These are phyloP conservation scores for Plecotus auritus DNA, from an alignment of 2,113 vertebrate genomes.

Conservation along the genomic window DNA sequence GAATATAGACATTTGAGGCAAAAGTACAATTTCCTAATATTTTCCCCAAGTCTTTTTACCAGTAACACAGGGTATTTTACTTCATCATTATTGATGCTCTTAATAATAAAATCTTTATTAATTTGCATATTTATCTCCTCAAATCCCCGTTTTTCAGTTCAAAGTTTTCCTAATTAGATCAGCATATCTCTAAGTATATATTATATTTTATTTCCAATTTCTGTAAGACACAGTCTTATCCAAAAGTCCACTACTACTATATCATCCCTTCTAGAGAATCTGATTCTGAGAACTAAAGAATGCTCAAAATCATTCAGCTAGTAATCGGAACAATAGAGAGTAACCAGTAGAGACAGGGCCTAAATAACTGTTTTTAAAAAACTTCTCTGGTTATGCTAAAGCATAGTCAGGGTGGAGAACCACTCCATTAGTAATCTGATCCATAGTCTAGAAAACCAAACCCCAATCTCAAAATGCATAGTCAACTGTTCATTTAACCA, in stretches of 20 bases:
- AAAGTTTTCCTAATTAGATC: background rate
- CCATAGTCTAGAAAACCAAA: background rate
- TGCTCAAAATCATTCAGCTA: background rate
- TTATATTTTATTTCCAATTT: background rate
- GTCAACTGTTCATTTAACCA: background rate
- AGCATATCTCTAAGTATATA: background rate
- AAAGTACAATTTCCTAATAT: background rate
- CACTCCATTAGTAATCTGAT: background rate
- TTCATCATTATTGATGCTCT: background rate
- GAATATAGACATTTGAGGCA: background rate
- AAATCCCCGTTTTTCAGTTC: background rate
- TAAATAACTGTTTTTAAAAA: background rate
- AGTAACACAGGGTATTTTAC: background rate
- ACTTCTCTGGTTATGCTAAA: background rate
- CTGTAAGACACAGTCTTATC: background rate
- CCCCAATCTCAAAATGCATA: background rate
- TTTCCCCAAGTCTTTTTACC: background rate
- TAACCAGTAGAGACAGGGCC: background rate
- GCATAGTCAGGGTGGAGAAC: background rate
- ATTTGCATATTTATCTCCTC: background rate
- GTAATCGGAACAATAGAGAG: background rate
- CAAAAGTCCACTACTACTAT: background rate
- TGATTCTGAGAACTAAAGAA: background rate
- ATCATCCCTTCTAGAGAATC: background rate
- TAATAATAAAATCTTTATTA: background rate